Base-by-base conservation (phyloP, 2,797 vertebrate genomes). In the Chaetodon trifasciatus region DNA sequence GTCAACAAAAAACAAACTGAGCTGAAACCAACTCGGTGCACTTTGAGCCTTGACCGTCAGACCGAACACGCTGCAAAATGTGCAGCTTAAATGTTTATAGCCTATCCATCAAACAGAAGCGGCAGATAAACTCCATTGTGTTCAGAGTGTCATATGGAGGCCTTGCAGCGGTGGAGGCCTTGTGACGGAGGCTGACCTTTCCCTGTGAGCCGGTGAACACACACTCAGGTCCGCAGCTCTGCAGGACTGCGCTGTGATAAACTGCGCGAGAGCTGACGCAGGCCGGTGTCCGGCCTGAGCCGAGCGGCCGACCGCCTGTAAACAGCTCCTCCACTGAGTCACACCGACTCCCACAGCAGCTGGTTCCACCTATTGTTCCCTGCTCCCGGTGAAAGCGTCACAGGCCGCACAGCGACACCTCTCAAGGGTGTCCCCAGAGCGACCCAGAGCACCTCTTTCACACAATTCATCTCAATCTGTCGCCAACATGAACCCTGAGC, bases 281-380 rank as follows among this genome's bases (percentile, higher is more conserved):
- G 87, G 66, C 64, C 46, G 3, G 70, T 15, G 84, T 94, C 91
- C 88, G 89, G 86, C 81, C 78, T 35, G 70, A 69, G 75, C 67
- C 21, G 32, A 73, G 66, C 3, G 46, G 60, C 52, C 62, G n/a
- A 56, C 49, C 86, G 86, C 79, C 81, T 87, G 90, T 94, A 93
- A 93, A 94, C 93, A 94, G 87, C 85, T 82, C 57, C 74, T 82
- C 68, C 78, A 70, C 89, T 61, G 83, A 91, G 81, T 92, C 90
- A 81, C 87, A 69, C 42, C 42, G 67, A 85, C 86, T 92, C 91
- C 84, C 73, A 40, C 87, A 91, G 90, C 93, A 95, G 92, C 94
- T 95, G 94, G 95, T 95, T 96, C 95, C 94, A 71, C 83, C 89
- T 82, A 95, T 95, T 95, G 95, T 96, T 94, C 86, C 46, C 16